A percentile compares a stretch with the other conserved stretches of the same genome.
Conservation (phyloP, 1,140 invertebrate genomes). For the Goniozus legneri region DNA sequence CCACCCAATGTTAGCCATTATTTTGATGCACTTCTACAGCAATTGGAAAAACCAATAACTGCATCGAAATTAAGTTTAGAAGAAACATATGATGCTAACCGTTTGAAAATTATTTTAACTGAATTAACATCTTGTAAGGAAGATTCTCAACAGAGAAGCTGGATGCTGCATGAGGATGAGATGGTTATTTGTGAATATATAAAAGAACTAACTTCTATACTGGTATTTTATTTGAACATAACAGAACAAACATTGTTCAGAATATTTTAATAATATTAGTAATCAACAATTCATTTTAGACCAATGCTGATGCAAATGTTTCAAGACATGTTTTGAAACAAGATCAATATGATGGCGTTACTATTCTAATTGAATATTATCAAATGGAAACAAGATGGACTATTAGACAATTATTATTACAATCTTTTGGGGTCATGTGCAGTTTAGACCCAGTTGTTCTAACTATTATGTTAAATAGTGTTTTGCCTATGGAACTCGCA, state of each 20-base stretch:
- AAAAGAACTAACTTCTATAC: slow-evolving; percentile 78
- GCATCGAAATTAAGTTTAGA: slow-evolving; percentile 61
- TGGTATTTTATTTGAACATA: slow-evolving; percentile 57
- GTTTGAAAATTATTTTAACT: slow-evolving; percentile 74
- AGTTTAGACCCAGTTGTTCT: slow-evolving; percentile 75
- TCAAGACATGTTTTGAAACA: slow-evolving; percentile 72
- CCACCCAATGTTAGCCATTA: slow-evolving; percentile 60
- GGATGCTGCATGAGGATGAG: slow-evolving; percentile 91
- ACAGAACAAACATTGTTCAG: neutral
- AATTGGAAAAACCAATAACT: slow-evolving; percentile 58
- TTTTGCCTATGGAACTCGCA: slow-evolving; percentile 83
- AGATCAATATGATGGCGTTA: slow-evolving; percentile 73
- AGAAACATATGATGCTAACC: slow-evolving; percentile 73
- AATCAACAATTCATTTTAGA: slow-evolving; percentile 56
- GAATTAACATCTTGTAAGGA: slow-evolving; percentile 84
- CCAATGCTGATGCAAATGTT: slow-evolving; percentile 80
- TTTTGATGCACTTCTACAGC: slow-evolving; percentile 56
- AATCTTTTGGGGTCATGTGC: slow-evolving; percentile 85
- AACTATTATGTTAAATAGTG: slow-evolving; percentile 77
- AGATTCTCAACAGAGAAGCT: slow-evolving; percentile 89
- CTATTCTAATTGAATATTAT: slow-evolving; percentile 81
- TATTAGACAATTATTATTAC: slow-evolving; percentile 73
- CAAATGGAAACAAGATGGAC: slow-evolving; percentile 88
- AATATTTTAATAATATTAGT: slow-evolving; percentile 3
- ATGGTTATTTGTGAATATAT: slow-evolving; percentile 79